Percentiles rank a stretch among this genome's conserved stretches.
phyloP scores from a whole-genome alignment of 2,888 invertebrate species.

The Vesta saturnalis region DNA sequence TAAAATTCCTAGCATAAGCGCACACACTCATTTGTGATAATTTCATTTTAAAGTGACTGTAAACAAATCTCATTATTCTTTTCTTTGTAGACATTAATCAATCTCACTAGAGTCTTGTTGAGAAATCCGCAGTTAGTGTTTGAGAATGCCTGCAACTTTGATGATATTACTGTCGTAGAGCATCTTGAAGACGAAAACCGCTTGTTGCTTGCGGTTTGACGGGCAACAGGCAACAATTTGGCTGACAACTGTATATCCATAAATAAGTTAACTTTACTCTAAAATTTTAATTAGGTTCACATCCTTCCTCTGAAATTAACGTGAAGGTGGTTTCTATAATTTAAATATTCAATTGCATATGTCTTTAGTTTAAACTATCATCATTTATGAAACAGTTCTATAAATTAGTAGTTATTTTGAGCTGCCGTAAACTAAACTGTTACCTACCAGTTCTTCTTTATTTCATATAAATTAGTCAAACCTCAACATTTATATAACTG shows the following conservation, averaged over 20 bases:
- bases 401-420: too few relatives aligned
- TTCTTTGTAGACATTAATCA: conserved; percentile 53
- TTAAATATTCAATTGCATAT: conserved; percentile 21
- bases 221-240: conserved; percentile 34
- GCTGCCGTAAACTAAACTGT: too few relatives aligned
- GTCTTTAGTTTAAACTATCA: too few relatives aligned
- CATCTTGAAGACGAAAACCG: conserved; percentile 30
- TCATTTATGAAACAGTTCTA: too few relatives aligned
- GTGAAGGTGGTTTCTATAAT: conserved; percentile 20
- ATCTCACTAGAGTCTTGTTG: conserved; percentile 43
- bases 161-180: conserved; percentile 38
- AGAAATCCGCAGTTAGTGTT: conserved; percentile 33
- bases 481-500: too few relatives aligned
- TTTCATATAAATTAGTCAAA: too few relatives aligned
- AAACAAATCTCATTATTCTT: conserved; percentile 55
- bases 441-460: too few relatives aligned
- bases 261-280: conserved; percentile 40
- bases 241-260: conserved; percentile 38
- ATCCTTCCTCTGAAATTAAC: conserved; percentile 23
- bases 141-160: conserved; percentile 40
- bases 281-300: conserved; percentile 43
- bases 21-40: conserved; percentile 50
- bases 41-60: conserved; percentile 48
- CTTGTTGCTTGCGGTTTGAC: conserved; percentile 25
- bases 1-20: conserved; percentile 50